These are phyloP conservation scores for Pemphigus obesinymphae DNA, from an alignment of 1,140 invertebrate genomes.

Conservation along the genomic window DNA sequence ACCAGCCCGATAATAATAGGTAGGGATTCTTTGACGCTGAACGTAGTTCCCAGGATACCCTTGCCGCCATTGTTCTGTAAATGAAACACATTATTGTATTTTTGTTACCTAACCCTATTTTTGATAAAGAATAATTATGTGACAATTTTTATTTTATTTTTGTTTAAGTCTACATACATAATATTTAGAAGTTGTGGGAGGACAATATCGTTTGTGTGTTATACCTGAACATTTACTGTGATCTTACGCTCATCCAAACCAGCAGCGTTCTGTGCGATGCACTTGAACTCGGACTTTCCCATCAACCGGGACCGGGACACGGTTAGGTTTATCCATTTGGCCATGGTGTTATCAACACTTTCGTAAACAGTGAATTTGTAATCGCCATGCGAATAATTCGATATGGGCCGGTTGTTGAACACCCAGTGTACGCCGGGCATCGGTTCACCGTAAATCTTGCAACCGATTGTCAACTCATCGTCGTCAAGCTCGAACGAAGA, in stretches of 20 bases:
- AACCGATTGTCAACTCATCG: conserved; percentile 67
- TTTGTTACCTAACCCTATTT: no score
- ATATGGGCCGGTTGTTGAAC: conserved; percentile 60
- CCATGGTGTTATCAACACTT: conserved; percentile 52
- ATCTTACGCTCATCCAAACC: conserved; percentile 73
- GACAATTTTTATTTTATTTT: neutral
- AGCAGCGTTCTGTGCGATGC: conserved; percentile 76
- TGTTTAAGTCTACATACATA: no score
- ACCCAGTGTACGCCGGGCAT: conserved; percentile 71
- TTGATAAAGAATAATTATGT: no score
- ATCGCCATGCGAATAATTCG: conserved; percentile 54
- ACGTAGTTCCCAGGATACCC: conserved; percentile 54
- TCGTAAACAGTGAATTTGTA: conserved; percentile 52
- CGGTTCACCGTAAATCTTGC: conserved; percentile 71
- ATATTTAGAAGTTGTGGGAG: no score
- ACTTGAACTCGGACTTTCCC: conserved; percentile 83
- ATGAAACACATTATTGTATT: neutral
- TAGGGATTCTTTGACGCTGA: conserved; percentile 53
- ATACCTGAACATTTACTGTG: conserved; percentile 58
- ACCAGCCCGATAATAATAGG: conserved; percentile 51
- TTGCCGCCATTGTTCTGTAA: conserved; percentile 48
- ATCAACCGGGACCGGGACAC: conserved; percentile 63
- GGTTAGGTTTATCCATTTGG: conserved; percentile 70
- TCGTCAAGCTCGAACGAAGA: conserved; percentile 54
- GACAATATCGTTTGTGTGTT: no score